Evolutionary conservation across 2,113 vertebrate species (phyloP).

Genomic region (Indicator maculatus): DNA sequence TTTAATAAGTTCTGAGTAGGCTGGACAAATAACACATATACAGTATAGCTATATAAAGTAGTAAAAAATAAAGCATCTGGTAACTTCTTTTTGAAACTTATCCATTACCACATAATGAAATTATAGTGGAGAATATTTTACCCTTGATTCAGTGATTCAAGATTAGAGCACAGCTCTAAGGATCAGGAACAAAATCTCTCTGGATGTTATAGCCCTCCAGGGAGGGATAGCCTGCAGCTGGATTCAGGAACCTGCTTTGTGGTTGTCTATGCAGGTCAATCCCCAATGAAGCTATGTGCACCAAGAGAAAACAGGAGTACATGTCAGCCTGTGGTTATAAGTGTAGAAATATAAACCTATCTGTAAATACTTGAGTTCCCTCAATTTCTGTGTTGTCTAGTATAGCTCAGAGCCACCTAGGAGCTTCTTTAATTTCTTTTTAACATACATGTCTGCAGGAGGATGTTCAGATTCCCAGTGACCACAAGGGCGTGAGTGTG

Average conservation of each 20-base stretch:
- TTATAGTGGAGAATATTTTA: background rate
- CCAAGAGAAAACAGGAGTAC: background rate
- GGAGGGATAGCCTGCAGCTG: background rate
- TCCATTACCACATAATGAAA: background rate
- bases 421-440: background rate
- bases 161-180: background rate
- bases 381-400: background rate
- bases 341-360: background rate
- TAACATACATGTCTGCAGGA: background rate
- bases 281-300: background rate
- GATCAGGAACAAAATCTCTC: background rate
- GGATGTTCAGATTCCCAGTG: background rate
- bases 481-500: background rate
- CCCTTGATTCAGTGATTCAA: constrained; percentile 16
- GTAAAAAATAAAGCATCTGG: background rate
- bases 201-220: background rate
- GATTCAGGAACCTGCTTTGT: background rate
- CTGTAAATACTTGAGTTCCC: background rate
- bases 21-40: constrained; percentile 25
- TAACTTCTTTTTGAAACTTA: constrained; percentile 16
- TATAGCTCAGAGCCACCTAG: background rate
- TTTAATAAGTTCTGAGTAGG: constrained; percentile 29
- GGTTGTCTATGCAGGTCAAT: background rate
- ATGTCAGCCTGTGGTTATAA: background rate
- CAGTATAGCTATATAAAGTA: background rate